These are phyloP conservation scores for Eupithecia inturbata DNA, from an alignment of 2,888 invertebrate species.

Conservation along the genomic window DNA sequence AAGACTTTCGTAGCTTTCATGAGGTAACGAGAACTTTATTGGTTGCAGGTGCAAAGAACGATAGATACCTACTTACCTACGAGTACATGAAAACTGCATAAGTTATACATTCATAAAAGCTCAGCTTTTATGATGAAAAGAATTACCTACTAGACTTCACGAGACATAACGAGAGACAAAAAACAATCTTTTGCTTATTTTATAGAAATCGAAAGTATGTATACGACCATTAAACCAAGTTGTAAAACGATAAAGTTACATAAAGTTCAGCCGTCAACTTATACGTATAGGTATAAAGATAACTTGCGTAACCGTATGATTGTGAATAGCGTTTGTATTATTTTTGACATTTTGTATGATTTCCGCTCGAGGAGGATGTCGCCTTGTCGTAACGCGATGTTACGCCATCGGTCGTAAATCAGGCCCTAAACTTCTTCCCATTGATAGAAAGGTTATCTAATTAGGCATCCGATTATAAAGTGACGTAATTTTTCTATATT, in stretches of 20 bases:
- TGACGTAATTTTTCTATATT: too few species aligned
- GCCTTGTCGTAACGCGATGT: conserved; percentile 2
- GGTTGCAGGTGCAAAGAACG: not conserved
- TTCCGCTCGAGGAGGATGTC: conserved; percentile 14
- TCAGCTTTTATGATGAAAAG: too few species aligned
- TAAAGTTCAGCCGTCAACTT: conserved; percentile 21
- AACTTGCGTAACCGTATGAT: conserved; percentile 15
- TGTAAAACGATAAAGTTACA: conserved; percentile 11
- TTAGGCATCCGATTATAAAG: too few species aligned
- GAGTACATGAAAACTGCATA: not conserved
- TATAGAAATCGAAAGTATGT: not conserved
- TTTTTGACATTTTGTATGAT: conserved; percentile 26
- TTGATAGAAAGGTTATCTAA: too few species aligned
- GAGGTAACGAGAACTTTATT: not conserved
- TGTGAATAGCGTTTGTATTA: conserved; percentile 9
- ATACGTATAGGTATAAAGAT: too few species aligned
- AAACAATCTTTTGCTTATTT: not conserved
- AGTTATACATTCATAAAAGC: not conserved
- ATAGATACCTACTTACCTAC: not conserved
- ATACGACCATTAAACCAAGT: not conserved
- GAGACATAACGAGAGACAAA: not conserved
- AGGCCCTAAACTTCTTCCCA: too few species aligned
- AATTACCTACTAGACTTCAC: not conserved
- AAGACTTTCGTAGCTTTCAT: not conserved
- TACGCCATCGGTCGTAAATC: not conserved